phyloP scores from a whole-genome alignment of 2,888 invertebrate genomes.

The Eulithis testata region DNA sequence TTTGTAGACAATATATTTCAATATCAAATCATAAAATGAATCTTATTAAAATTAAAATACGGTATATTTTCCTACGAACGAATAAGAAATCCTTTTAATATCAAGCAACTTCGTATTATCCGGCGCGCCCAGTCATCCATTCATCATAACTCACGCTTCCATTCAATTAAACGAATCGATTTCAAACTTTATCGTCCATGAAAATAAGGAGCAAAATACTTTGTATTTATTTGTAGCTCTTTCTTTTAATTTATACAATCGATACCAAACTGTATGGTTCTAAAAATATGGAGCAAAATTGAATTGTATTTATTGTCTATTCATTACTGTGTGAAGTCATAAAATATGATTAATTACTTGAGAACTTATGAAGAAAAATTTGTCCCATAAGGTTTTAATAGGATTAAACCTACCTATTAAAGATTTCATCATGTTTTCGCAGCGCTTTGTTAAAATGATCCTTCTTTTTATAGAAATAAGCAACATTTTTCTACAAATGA shows the following conservation, averaged over 20 bases:
- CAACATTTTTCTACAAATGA: too few relatives aligned
- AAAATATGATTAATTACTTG: constrained; percentile 12
- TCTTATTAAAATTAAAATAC: background rate
- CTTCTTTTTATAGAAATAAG: too few relatives aligned
- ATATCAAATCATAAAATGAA: background rate
- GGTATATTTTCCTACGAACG: background rate
- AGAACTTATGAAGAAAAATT: constrained; percentile 21
- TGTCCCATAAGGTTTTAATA: constrained; percentile 2
- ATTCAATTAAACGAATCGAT: constrained; percentile 22
- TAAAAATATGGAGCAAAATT: constrained; percentile 5
- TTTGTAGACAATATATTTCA: background rate
- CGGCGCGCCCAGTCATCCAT: constrained; percentile 13
- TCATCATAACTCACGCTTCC: constrained; percentile 22
- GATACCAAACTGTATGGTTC: background rate
- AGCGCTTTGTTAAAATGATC: too few relatives aligned
- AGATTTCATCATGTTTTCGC: too few relatives aligned
- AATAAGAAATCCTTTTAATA: background rate
- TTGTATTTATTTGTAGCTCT: background rate
- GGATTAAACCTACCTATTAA: background rate
- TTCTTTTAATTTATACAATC: constrained; percentile 7
- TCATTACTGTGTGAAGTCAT: background rate
- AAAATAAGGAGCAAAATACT: constrained; percentile 25
- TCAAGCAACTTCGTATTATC: constrained; percentile 9
- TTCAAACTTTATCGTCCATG: constrained; percentile 16
- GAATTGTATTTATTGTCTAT: background rate